phyloP scores from a whole-genome alignment of 2,797 vertebrate species.

The Sus cebifrons region DNA sequence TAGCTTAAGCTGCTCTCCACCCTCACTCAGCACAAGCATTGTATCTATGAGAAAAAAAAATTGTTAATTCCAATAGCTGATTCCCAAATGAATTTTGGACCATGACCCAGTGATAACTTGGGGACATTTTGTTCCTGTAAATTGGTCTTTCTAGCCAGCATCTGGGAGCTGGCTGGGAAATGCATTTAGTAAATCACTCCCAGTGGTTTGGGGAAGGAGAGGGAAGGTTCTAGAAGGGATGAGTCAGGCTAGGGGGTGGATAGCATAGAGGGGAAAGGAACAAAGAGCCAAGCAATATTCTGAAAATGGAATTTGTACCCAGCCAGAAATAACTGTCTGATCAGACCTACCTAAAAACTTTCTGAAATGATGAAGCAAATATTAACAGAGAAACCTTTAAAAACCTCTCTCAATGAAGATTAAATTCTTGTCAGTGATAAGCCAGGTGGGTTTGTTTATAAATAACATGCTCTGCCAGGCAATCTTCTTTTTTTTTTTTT shows the following conservation, averaged over 20 bases:
- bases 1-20: neutral
- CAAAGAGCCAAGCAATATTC: slow-evolving; percentile 70
- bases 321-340: slow-evolving; percentile 71
- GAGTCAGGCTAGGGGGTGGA: slow-evolving; percentile 72
- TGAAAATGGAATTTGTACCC: slow-evolving; percentile 71
- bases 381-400: slow-evolving; percentile 60
- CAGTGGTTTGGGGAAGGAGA: slow-evolving; percentile 75
- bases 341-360: slow-evolving; percentile 34
- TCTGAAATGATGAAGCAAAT: slow-evolving; percentile 71
- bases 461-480: neutral
- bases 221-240: slow-evolving; percentile 80
- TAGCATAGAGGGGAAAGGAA: slow-evolving; percentile 37
- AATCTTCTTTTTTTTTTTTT: neutral
- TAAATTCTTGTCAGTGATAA: slow-evolving; percentile 3
- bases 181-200: slow-evolving; percentile 78
- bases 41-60: slow-evolving; percentile 30
- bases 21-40: neutral
- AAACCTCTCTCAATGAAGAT: slow-evolving; percentile 29
- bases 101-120: slow-evolving; percentile 72
- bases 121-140: slow-evolving; percentile 77
- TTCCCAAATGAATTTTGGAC: slow-evolving; percentile 71
- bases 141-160: slow-evolving; percentile 74
- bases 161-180: slow-evolving; percentile 74
- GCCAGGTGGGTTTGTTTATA: slow-evolving; percentile 43
- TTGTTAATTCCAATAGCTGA: slow-evolving; percentile 51